Evolutionary conservation across 2,113 vertebrate genomes (phyloP).

Genomic region (Brevimyrus niger): DNA sequence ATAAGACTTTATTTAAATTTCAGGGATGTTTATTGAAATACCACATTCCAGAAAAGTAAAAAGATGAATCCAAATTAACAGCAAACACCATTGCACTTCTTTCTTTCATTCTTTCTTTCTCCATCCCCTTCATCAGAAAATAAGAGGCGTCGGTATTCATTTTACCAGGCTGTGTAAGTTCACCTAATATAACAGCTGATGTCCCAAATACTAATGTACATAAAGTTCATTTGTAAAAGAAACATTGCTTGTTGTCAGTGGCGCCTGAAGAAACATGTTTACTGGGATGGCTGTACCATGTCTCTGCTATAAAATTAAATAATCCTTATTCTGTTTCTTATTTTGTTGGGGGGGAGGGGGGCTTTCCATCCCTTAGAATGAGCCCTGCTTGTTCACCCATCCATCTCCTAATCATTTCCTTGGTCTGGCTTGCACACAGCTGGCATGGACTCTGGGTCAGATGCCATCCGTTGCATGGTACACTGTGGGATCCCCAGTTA

Average conservation of each 20-base stretch:
- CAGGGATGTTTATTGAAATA: neutral
- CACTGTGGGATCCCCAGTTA: neutral
- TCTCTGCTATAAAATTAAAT: neutral
- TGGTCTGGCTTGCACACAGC: neutral
- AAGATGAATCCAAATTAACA: neutral
- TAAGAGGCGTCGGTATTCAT: constrained; percentile 16
- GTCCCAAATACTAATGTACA: neutral
- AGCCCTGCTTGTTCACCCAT: neutral
- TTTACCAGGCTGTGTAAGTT: neutral
- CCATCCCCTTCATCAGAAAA: constrained; percentile 20
- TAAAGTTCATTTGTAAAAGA: neutral
- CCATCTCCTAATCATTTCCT: neutral
- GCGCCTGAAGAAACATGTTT: too few relatives aligned
- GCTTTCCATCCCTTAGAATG: neutral
- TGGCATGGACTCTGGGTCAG: neutral
- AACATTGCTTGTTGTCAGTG: neutral
- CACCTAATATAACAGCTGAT: neutral
- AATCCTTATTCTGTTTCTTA: neutral
- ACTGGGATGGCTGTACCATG: neutral
- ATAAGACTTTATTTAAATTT: neutral
- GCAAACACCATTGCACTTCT: neutral
- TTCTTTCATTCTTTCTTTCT: constrained; percentile 24
- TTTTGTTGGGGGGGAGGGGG: neutral
- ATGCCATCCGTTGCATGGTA: neutral
- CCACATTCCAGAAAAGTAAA: neutral